A percentile compares a stretch with the other conserved stretches of the same genome.
Conservation (phyloP, 2,797 vertebrate species). For the Enoplosus armatus region DNA sequence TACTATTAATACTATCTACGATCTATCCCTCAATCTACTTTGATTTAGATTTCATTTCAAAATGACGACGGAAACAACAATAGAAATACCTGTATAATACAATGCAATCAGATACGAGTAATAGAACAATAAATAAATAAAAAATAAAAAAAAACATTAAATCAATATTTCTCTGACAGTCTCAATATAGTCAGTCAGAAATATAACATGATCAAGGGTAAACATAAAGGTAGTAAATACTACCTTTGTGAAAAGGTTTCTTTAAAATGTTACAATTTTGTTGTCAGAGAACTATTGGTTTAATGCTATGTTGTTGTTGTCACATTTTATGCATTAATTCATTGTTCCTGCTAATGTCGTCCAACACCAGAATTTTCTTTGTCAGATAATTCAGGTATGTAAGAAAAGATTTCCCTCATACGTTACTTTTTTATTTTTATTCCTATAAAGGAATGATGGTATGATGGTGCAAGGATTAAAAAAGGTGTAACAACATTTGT, state of each 20-base stretch:
- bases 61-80: not conserved
- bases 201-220: not conserved
- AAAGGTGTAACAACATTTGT: not conserved
- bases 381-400: not conserved
- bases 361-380: not conserved
- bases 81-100: not conserved
- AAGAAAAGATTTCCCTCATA: not conserved
- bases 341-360: not conserved
- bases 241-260: not conserved
- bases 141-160: not conserved
- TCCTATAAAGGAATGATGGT: too few relatives aligned
- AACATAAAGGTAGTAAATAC: not conserved
- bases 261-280: not conserved
- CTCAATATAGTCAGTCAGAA: not conserved
- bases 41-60: not conserved
- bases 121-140: not conserved
- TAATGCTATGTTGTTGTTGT: not conserved
- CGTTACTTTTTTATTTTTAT: too few relatives aligned
- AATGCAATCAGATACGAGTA: not conserved
- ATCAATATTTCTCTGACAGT: not conserved
- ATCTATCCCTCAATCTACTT: not conserved
- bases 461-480: not conserved
- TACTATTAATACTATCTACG: too few relatives aligned
- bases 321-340: not conserved
- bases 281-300: not conserved